These are phyloP conservation scores for Paracanthobrama guichenoti DNA, from an alignment of 2,113 vertebrate species.

Conservation along the genomic window DNA sequence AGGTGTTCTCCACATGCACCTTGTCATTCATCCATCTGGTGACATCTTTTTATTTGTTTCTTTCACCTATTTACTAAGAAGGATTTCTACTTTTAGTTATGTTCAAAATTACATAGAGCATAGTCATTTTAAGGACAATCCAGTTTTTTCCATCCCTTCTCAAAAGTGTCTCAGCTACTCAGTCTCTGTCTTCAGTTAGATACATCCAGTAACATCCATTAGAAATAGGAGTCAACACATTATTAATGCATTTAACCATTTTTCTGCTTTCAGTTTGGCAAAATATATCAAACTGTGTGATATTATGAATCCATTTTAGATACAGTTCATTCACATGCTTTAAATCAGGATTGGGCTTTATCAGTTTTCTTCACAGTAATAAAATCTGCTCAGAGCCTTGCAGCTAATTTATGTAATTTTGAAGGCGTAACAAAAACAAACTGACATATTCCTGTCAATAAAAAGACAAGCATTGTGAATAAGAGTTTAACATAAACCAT, in stretches of 20 bases:
- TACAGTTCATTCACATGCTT: background rate
- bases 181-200: conserved; percentile 8
- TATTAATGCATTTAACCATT: conserved; percentile 6
- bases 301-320: background rate
- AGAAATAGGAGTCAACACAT: background rate
- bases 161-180: background rate
- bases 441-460: background rate
- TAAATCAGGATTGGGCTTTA: background rate
- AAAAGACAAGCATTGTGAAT: background rate
- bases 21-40: background rate
- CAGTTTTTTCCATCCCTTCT: background rate
- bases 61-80: background rate
- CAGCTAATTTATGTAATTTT: background rate
- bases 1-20: background rate
- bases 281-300: conserved; percentile 4
- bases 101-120: background rate
- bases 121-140: background rate
- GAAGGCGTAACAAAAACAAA: background rate
- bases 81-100: background rate
- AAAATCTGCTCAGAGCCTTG: background rate
- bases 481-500: background rate
- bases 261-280: background rate
- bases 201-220: background rate
- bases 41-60: background rate
- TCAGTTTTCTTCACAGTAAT: background rate